These are phyloP conservation scores for Tuberolachnus salignus DNA, from an alignment of 2,888 invertebrate species.

Conservation along the genomic window DNA sequence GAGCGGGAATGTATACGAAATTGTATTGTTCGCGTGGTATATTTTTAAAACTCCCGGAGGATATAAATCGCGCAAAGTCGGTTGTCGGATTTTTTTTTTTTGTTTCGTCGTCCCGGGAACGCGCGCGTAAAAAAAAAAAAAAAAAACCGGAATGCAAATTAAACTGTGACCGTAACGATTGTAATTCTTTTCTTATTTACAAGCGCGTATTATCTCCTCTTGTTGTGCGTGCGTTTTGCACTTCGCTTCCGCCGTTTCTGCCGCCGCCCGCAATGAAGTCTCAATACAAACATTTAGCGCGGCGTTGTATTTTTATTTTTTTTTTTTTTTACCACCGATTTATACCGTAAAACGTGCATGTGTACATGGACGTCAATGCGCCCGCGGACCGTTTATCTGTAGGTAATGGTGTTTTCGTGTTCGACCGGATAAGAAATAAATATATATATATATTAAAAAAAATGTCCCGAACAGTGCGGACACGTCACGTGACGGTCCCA, in stretches of 20 bases:
- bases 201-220: background rate
- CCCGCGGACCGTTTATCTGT: conserved; percentile 46
- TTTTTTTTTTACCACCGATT: conserved; percentile 17
- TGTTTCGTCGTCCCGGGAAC: background rate
- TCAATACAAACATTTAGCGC: conserved; percentile 37
- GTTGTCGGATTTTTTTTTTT: conserved; percentile 38
- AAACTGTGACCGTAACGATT: conserved; percentile 54
- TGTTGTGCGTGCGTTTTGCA: too few species aligned
- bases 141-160: conserved; percentile 50
- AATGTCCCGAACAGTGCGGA: conserved; percentile 41
- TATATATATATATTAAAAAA: conserved; percentile 22
- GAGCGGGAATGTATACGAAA: too few species aligned
- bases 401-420: conserved; percentile 47
- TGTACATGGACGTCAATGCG: conserved; percentile 30
- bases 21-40: conserved; percentile 23
- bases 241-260: background rate
- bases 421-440: conserved; percentile 47
- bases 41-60: conserved; percentile 37
- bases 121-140: too few species aligned
- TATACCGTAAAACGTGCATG: conserved; percentile 29
- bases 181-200: conserved; percentile 56
- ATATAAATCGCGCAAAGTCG: conserved; percentile 42
- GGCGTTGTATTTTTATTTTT: conserved; percentile 20
- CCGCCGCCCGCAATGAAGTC: conserved; percentile 6
- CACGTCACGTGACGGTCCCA: conserved; percentile 33